phyloP scores from a whole-genome alignment of 2,888 invertebrate genomes.

The Rhimphoctona megacephalus region DNA sequence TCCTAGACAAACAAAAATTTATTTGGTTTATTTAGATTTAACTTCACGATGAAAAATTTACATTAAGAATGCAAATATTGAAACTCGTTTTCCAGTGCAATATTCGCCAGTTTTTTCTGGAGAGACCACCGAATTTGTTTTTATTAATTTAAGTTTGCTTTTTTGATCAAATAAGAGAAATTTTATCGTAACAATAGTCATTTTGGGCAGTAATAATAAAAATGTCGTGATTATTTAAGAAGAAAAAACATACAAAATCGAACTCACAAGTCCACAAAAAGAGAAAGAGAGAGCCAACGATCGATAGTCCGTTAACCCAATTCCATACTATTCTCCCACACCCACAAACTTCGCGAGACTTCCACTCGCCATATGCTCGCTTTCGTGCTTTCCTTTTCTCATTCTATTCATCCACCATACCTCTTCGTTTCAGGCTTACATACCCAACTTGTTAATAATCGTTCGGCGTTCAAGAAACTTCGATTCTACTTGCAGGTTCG shows the following conservation, averaged over 20 bases:
- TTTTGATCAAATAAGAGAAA: neutral
- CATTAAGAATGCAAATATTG: neutral
- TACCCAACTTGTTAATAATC: slow-evolving; percentile 42
- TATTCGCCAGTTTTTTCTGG: neutral
- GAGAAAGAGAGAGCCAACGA: slow-evolving; percentile 52
- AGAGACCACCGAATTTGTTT: neutral
- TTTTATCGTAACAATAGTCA: neutral
- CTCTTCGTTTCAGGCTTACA: neutral
- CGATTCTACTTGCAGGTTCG: neutral
- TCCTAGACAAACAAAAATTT: neutral
- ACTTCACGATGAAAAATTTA: neutral
- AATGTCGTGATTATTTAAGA: neutral
- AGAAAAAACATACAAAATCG: slow-evolving; percentile 10
- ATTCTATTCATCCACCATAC: slow-evolving; percentile 17
- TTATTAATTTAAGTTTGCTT: neutral
- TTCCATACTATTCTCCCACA: slow-evolving; percentile 68
- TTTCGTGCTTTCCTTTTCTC: slow-evolving; percentile 26
- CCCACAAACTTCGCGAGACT: slow-evolving; percentile 36
- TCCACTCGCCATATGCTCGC: slow-evolving; percentile 30
- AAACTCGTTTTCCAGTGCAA: neutral
- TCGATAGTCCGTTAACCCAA: slow-evolving; percentile 73
- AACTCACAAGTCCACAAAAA: slow-evolving; percentile 52
- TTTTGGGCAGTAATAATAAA: neutral
- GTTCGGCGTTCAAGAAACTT: slow-evolving; percentile 37
- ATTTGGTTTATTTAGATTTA: neutral